Conservation (phyloP, 2,797 vertebrate genomes). For the Takifugu ocellatus region DNA sequence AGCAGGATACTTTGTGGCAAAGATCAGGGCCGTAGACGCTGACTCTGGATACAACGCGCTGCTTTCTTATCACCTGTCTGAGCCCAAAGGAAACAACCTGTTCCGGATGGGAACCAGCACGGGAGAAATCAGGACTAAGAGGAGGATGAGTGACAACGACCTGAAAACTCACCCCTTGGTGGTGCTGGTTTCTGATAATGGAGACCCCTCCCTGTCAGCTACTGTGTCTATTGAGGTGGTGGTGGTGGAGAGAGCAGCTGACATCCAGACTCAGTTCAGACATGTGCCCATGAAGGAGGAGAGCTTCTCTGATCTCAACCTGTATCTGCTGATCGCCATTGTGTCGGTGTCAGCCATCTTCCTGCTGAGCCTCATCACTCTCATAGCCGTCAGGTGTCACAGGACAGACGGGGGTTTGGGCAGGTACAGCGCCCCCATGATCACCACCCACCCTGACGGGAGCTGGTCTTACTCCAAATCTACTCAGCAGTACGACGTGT, state of each 20-base stretch:
- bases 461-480: slow-evolving; percentile 15
- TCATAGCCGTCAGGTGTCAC: slow-evolving; percentile 47
- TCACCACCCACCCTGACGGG: slow-evolving; percentile 51
- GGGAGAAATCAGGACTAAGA: slow-evolving; percentile 24
- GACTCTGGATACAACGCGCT: slow-evolving; percentile 55
- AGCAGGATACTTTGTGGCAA: slow-evolving; percentile 40
- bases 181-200: slow-evolving; percentile 64
- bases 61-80: slow-evolving; percentile 31
- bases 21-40: slow-evolving; percentile 65
- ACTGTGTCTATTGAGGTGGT: slow-evolving; percentile 54
- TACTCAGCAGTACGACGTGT: slow-evolving; percentile 57
- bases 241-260: slow-evolving; percentile 38
- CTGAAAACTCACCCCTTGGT: slow-evolving; percentile 51
- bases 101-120: slow-evolving; percentile 41
- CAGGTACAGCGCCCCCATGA: slow-evolving; percentile 43
- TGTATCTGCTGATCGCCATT: slow-evolving; percentile 50
- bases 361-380: slow-evolving; percentile 43
- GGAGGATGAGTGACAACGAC: slow-evolving; percentile 54
- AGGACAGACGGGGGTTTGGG: slow-evolving; percentile 33
- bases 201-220: slow-evolving; percentile 54
- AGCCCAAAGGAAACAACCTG: slow-evolving; percentile 46
- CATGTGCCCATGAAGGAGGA: slow-evolving; percentile 28
- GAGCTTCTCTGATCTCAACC: slow-evolving; percentile 44
- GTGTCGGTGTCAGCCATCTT: slow-evolving; percentile 44
- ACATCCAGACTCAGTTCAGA: slow-evolving; percentile 34